phyloP scores from a whole-genome alignment of 2,797 vertebrate species.

The Phrynocephalus guinanensis region DNA sequence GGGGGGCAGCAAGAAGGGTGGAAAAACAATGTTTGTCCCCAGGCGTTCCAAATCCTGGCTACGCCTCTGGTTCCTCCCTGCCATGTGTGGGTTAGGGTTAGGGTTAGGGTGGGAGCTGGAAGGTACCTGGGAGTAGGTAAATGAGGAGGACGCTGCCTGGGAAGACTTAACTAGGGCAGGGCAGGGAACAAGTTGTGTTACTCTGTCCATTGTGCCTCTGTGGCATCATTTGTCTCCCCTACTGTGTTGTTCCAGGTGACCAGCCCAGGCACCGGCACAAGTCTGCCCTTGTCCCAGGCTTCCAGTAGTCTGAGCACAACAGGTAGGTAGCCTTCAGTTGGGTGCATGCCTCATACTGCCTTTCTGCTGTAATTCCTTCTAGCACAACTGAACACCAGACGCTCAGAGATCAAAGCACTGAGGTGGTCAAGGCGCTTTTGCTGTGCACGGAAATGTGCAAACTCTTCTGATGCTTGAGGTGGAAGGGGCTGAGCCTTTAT shows the following conservation, averaged over 20 bases:
- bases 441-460: too few relatives aligned
- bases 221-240: constrained; percentile 29
- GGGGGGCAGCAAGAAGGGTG: too few relatives aligned
- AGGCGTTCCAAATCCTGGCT: too few relatives aligned
- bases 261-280: constrained; percentile 71
- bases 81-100: too few relatives aligned
- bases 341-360: not conserved
- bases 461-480: not conserved
- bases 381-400: not conserved
- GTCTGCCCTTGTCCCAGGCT: constrained; percentile 83
- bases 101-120: not conserved
- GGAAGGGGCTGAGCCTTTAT: not conserved
- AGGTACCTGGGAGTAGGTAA: not conserved
- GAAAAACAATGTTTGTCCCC: too few relatives aligned
- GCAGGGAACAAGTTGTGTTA: too few relatives aligned
- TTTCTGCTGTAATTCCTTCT: not conserved
- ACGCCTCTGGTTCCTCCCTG: too few relatives aligned
- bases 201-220: not conserved
- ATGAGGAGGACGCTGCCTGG: too few relatives aligned
- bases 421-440: too few relatives aligned
- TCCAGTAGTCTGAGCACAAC: constrained; percentile 93
- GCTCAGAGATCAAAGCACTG: not conserved
- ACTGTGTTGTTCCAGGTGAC: constrained; percentile 69
- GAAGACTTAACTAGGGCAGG: not conserved
- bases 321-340: constrained; percentile 77